phyloP scores from a whole-genome alignment of 2,113 vertebrate genomes.

The Bambusicola thoracicus region DNA sequence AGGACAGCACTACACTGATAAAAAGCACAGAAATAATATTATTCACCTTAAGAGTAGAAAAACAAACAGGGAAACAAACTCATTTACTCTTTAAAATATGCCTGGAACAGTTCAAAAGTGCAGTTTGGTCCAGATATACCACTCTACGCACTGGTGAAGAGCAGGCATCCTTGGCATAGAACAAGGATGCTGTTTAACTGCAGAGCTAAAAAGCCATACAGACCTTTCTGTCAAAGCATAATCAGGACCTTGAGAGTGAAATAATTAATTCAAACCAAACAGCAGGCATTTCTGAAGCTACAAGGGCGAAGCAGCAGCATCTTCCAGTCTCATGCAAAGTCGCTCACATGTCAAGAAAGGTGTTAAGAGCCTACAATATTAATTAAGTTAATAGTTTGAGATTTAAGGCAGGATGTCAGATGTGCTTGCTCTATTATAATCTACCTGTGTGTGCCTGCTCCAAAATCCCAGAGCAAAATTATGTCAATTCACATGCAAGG shows the following conservation, averaged over 20 bases:
- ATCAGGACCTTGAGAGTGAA: background rate
- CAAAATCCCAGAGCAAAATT: slow-evolving; percentile 30
- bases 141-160: fast-evolving
- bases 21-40: background rate
- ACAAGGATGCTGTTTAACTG: background rate
- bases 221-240: background rate
- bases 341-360: background rate
- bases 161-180: background rate
- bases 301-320: slow-evolving; percentile 21
- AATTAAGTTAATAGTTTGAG: slow-evolving; percentile 57
- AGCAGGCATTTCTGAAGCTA: background rate
- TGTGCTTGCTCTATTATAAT: background rate
- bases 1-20: background rate
- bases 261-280: background rate
- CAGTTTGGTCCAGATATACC: background rate
- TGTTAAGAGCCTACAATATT: slow-evolving; percentile 27
- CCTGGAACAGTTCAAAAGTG: background rate
- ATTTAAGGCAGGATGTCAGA: slow-evolving; percentile 48
- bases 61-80: fast-evolving
- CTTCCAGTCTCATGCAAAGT: background rate
- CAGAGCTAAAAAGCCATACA: background rate
- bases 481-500: slow-evolving; percentile 7
- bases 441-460: background rate
- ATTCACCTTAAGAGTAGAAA: fast-evolving
- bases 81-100: background rate